These are phyloP conservation scores for Phaedon cochleariae DNA, from an alignment of 2,888 invertebrate genomes.

Conservation along the genomic window DNA sequence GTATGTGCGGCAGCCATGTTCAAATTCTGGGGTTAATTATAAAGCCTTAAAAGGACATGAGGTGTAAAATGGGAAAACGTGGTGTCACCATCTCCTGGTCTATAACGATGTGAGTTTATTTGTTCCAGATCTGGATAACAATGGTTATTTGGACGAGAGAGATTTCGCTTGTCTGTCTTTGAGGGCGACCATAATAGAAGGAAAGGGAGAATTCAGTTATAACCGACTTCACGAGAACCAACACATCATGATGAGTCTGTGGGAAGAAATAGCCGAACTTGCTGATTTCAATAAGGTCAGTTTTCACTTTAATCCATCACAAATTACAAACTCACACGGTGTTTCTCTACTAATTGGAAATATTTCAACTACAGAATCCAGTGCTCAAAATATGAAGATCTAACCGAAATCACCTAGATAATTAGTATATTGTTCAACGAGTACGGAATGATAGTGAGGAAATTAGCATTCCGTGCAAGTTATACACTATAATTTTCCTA, in stretches of 20 bases:
- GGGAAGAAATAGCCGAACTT: slow-evolving; percentile 86
- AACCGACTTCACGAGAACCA: slow-evolving; percentile 79
- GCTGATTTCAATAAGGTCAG: slow-evolving; percentile 86
- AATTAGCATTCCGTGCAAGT: too few species aligned
- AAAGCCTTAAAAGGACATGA: too few species aligned
- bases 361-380: too few species aligned
- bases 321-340: not conserved
- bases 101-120: not conserved
- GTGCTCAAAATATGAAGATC: too few species aligned
- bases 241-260: slow-evolving; percentile 83
- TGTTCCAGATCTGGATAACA: slow-evolving; percentile 81
- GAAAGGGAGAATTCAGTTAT: slow-evolving; percentile 81
- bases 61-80: too few species aligned
- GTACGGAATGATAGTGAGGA: too few species aligned
- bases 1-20: too few species aligned
- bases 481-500: too few species aligned
- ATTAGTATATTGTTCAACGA: too few species aligned
- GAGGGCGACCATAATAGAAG: slow-evolving; percentile 82
- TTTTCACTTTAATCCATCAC: not conserved
- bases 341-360: too few species aligned
- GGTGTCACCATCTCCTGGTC: not conserved
- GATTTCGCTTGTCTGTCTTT: slow-evolving; percentile 86
- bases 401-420: too few species aligned
- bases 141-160: slow-evolving; percentile 82
- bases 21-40: too few species aligned